A percentile compares a stretch with the other conserved stretches of the same genome.
Evolutionary conservation across 1,140 invertebrate genomes (phyloP).

Genomic region (Heliconius himera): DNA sequence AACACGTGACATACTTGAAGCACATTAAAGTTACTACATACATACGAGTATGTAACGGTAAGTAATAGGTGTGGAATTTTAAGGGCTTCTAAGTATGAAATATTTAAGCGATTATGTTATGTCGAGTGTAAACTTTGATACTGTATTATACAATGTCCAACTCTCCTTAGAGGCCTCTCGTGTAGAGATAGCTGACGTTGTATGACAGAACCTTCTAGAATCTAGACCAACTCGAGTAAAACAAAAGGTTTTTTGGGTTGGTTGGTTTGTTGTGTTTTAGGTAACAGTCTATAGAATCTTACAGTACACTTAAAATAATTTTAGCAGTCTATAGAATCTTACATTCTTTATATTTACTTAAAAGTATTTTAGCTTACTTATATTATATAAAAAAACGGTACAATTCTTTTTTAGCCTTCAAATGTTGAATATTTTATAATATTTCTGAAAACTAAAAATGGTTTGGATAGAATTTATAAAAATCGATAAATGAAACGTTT

Average conservation of each 20-base stretch:
- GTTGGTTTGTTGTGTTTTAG: too few species aligned
- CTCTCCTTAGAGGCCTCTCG: neutral
- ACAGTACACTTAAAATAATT: too few species aligned
- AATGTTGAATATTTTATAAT: neutral
- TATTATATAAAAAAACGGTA: too few species aligned
- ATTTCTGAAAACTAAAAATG: neutral
- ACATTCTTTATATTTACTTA: too few species aligned
- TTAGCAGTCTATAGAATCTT: too few species aligned
- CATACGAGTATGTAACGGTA: neutral
- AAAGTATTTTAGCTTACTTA: too few species aligned
- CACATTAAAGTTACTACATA: neutral
- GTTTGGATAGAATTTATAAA: neutral
- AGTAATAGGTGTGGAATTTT: conserved; percentile 14
- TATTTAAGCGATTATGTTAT: conserved; percentile 9
- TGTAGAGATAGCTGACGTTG: neutral
- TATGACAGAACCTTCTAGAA: neutral
- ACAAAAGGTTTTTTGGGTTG: too few species aligned
- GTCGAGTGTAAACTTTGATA: conserved; percentile 6
- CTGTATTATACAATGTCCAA: neutral
- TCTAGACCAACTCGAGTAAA: neutral
- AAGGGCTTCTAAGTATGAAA: conserved; percentile 14
- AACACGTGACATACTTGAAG: conserved; percentile 5
- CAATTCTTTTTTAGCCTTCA: neutral
- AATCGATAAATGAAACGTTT: neutral
- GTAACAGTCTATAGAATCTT: too few species aligned